Percentiles rank a stretch among this genome's conserved stretches.
Conservation (phyloP, 2,888 invertebrate species). For the Limenitis camilla region DNA sequence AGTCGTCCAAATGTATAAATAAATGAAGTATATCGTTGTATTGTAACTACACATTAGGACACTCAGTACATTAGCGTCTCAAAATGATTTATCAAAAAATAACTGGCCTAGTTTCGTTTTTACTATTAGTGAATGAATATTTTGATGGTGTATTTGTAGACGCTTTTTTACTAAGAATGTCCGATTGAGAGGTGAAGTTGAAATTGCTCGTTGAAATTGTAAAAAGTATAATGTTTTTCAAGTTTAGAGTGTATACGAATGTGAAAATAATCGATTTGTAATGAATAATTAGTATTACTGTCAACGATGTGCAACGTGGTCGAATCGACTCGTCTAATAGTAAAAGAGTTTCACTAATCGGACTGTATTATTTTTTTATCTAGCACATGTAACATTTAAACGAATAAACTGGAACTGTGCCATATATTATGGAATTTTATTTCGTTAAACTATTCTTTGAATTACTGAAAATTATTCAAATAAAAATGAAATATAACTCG, state of each 20-base stretch:
- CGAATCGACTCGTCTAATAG: conserved; percentile 29
- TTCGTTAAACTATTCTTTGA: conserved; percentile 4
- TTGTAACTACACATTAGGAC: conserved; percentile 61
- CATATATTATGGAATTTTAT: conserved; percentile 50
- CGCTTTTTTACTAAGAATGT: too few relatives aligned
- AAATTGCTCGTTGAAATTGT: conserved; percentile 63
- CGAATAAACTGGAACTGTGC: conserved; percentile 74
- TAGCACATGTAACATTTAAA: conserved; percentile 69
- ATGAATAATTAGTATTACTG: conserved; percentile 39
- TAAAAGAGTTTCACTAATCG: conserved; percentile 64
- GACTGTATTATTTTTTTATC: conserved; percentile 74
- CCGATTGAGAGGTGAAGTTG: too few relatives aligned
- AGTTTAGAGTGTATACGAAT: conserved; percentile 49
- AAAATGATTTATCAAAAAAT: conserved; percentile 44
- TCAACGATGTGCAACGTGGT: conserved; percentile 20
- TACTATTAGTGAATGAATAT: too few relatives aligned
- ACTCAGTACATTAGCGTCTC: conserved; percentile 45
- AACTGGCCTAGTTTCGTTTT: conserved; percentile 37
- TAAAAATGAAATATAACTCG: too few relatives aligned
- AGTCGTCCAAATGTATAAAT: conserved; percentile 52
- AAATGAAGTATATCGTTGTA: conserved; percentile 63
- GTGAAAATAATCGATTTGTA: conserved; percentile 37
- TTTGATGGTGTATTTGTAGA: too few relatives aligned
- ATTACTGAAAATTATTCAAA: not conserved
- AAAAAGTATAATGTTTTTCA: conserved; percentile 57